phyloP scores from a whole-genome alignment of 2,113 vertebrate genomes.

The Blennius ocellaris region DNA sequence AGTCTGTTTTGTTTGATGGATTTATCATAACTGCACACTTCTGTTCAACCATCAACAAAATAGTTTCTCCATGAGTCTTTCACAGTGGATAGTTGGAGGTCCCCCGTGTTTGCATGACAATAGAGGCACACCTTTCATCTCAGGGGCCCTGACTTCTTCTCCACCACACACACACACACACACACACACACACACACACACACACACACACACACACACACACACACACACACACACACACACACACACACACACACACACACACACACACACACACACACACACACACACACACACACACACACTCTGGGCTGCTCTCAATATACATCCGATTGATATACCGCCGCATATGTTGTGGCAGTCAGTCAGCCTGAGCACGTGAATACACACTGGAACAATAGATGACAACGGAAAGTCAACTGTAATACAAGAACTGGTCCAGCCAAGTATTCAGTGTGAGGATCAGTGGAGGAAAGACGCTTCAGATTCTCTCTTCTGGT shows the following conservation, averaged over 20 bases:
- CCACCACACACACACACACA: constrained; percentile 4
- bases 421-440: constrained; percentile 16
- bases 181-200: constrained; percentile 10
- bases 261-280: too few species aligned
- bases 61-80: too few species aligned
- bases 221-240: background rate
- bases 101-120: constrained; percentile 62
- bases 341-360: background rate
- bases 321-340: constrained; percentile 57
- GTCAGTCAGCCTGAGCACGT: constrained; percentile 37
- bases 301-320: constrained; percentile 30
- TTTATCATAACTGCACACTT: too few species aligned
- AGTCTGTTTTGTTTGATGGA: too few species aligned
- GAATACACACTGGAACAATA: constrained; percentile 16
- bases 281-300: too few species aligned
- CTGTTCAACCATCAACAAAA: too few species aligned
- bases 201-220: constrained; percentile 26
- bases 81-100: constrained; percentile 40
- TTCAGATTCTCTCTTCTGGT: background rate
- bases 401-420: constrained; percentile 16
- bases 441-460: background rate
- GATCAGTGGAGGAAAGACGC: background rate
- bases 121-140: constrained; percentile 58
- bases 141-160: constrained; percentile 20
- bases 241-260: too few species aligned